phyloP scores from a whole-genome alignment of 1,140 invertebrate genomes.

The Helicoverpa zea region DNA sequence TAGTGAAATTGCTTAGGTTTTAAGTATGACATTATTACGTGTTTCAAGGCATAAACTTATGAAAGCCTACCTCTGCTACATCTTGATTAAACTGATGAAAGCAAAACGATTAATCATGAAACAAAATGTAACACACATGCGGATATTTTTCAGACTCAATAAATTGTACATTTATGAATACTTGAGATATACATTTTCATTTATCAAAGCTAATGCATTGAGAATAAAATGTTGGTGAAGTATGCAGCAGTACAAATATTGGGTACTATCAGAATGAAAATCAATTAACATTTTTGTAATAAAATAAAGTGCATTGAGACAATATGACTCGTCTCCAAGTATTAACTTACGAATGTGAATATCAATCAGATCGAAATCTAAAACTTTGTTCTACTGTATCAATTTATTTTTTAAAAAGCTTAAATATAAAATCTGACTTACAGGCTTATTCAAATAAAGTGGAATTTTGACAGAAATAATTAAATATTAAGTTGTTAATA shows the following conservation, averaged over 20 bases:
- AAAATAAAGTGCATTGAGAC: background rate
- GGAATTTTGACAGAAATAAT: background rate
- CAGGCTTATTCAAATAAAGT: background rate
- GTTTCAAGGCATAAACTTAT: background rate
- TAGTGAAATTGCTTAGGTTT: background rate
- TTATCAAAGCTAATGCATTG: constrained; percentile 32
- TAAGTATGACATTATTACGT: background rate
- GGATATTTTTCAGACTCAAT: constrained; percentile 22
- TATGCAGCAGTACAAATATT: background rate
- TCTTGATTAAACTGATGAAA: background rate
- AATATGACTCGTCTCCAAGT: background rate
- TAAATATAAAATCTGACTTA: too few species aligned
- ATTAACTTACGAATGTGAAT: too few species aligned
- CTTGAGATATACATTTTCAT: constrained; percentile 31
- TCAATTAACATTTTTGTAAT: too few species aligned
- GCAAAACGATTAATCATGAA: background rate
- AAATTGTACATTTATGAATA: constrained; percentile 21
- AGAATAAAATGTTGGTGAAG: constrained; percentile 37
- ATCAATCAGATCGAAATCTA: too few species aligned
- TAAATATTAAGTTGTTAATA: constrained; percentile 25
- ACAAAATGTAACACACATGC: constrained; percentile 1
- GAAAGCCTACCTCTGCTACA: too few species aligned
- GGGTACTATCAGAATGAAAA: too few species aligned
- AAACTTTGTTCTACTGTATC: too few species aligned
- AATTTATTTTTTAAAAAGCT: too few species aligned